Percentiles rank a stretch among this genome's conserved stretches.
phyloP scores from a whole-genome alignment of 2,113 vertebrate species.

The Sylvia atricapilla region DNA sequence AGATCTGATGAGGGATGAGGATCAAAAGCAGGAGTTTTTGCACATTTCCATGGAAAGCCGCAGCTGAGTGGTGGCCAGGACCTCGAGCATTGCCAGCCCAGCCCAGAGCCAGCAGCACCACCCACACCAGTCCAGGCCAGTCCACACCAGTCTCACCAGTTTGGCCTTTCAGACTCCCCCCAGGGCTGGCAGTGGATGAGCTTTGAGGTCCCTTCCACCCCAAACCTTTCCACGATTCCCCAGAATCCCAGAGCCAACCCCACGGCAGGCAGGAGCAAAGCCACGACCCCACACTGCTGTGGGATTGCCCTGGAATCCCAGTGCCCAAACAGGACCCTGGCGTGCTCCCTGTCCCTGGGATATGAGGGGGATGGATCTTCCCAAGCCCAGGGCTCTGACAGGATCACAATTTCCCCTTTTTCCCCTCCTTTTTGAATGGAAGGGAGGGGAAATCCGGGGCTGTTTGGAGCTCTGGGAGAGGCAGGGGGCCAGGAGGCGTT shows the following conservation, averaged over 20 bases:
- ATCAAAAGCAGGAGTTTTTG: neutral
- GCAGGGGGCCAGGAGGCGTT: neutral
- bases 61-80: fast-evolving
- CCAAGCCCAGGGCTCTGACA: neutral
- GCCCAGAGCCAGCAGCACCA: neutral
- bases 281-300: fast-evolving
- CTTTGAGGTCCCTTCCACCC: neutral
- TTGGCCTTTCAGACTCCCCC: neutral
- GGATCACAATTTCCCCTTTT: neutral
- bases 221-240: neutral
- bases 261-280: neutral
- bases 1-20: neutral
- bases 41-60: neutral
- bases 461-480: fast-evolving
- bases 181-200: neutral
- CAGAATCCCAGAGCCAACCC: neutral
- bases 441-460: neutral
- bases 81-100: neutral
- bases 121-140: neutral
- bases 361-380: neutral
- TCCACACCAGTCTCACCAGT: neutral
- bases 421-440: neutral
- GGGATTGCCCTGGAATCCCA: neutral
- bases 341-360: neutral
- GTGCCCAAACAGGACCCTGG: neutral